Percentiles rank a stretch among this genome's conserved stretches.
Evolutionary conservation across 2,797 vertebrate genomes (phyloP).

Genomic region (Rhodeus uyekii): DNA sequence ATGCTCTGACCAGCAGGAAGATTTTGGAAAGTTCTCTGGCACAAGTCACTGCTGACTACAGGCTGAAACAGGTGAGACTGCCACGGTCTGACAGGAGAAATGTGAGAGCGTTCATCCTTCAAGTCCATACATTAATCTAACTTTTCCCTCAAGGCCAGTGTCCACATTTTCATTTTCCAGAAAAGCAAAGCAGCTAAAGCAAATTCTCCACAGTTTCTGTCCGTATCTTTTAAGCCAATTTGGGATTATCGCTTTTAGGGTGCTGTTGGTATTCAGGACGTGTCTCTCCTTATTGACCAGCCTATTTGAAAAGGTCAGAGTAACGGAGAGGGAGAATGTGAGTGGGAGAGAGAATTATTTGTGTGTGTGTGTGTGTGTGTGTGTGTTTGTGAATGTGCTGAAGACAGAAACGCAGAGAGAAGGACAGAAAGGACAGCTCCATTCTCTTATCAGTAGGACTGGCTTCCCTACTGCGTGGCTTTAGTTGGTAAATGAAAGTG

Average conservation of each 20-base stretch:
- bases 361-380: conserved; percentile 10
- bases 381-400: neutral
- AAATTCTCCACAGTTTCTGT: conserved; percentile 38
- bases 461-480: conserved; percentile 41
- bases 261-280: conserved; percentile 53
- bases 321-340: conserved; percentile 32
- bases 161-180: conserved; percentile 31
- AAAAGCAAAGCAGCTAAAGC: conserved; percentile 42
- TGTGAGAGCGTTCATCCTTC: conserved; percentile 8
- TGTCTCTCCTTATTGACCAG: conserved; percentile 59
- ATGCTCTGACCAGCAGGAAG: conserved; percentile 78
- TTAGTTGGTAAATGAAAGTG: conserved; percentile 53
- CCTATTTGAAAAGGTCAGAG: conserved; percentile 57
- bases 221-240: conserved; percentile 45
- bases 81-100: neutral
- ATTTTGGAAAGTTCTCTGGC: conserved; percentile 89
- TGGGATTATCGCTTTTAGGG: conserved; percentile 44
- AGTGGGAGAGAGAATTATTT: conserved; percentile 41
- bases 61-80: conserved; percentile 89
- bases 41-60: conserved; percentile 88
- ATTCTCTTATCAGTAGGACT: conserved; percentile 51
- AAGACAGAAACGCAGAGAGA: conserved; percentile 25
- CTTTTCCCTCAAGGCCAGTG: conserved; percentile 4
- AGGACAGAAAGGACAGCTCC: conserved; percentile 67
- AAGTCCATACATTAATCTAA: conserved; percentile 28